Conservation (phyloP, 2,113 vertebrate genomes). For the Rhinichthys klamathensis region DNA sequence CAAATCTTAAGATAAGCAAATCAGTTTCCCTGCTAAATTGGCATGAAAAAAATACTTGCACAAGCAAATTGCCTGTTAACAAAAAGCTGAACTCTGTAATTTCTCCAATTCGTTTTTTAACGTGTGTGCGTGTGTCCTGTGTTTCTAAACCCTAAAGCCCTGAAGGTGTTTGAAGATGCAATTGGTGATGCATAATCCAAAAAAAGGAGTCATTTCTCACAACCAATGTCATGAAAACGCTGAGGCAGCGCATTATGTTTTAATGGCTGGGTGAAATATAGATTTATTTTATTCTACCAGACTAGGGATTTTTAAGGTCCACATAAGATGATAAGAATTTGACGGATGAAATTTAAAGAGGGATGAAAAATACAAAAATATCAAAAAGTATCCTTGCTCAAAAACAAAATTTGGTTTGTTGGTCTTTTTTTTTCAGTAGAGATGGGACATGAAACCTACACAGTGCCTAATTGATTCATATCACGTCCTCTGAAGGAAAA, state of each 20-base stretch:
- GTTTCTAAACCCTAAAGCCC: conserved; percentile 23
- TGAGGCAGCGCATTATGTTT: neutral
- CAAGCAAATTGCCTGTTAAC: conserved; percentile 25
- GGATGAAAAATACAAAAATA: neutral
- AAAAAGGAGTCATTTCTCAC: neutral
- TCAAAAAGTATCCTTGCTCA: neutral
- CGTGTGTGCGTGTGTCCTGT: neutral
- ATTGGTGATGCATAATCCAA: conserved; percentile 22
- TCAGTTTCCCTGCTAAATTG: conserved; percentile 33
- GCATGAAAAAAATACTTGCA: conserved; percentile 15
- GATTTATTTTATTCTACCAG: neutral
- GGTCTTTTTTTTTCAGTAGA: neutral
- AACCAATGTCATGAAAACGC: neutral
- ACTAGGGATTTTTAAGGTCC: neutral
- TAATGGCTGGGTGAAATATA: conserved; percentile 12
- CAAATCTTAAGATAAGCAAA: conserved; percentile 17
- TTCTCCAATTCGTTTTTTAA: neutral
- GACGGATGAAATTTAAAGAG: neutral
- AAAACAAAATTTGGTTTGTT: neutral
- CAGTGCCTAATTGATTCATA: neutral
- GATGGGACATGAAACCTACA: neutral
- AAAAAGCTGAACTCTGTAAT: conserved; percentile 24
- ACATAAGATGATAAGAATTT: conserved; percentile 15
- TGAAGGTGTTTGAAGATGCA: conserved; percentile 21
- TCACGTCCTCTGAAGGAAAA: neutral